A percentile compares a stretch with the other conserved stretches of the same genome.
These are phyloP conservation scores for Candidula unifasciata DNA, from an alignment of 2,888 invertebrate genomes.

Conservation along the genomic window DNA sequence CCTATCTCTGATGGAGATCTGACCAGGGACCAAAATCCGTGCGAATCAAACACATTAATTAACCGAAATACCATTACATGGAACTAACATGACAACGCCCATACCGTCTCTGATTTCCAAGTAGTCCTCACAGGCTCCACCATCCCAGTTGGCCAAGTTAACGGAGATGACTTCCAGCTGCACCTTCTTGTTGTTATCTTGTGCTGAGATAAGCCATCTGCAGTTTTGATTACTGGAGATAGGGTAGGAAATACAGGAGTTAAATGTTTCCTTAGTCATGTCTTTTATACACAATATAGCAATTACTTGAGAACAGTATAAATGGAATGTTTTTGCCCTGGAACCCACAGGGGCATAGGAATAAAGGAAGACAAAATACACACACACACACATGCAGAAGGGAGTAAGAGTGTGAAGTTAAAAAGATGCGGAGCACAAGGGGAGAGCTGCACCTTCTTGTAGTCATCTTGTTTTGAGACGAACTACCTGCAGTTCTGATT, in stretches of 20 bases:
- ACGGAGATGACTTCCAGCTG: slow-evolving; percentile 49
- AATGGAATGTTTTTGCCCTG: too few species aligned
- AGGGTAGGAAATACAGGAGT: neutral
- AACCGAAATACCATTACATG: too few species aligned
- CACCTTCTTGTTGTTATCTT: slow-evolving; percentile 29
- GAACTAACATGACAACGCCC: neutral
- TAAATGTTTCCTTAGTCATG: neutral
- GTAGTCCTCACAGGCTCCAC: slow-evolving; percentile 52
- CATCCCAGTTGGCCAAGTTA: slow-evolving; percentile 51
- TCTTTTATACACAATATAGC: too few species aligned
- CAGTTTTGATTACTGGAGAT: slow-evolving; percentile 40
- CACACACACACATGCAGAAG: too few species aligned
- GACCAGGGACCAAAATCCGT: too few species aligned
- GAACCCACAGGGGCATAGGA: too few species aligned
- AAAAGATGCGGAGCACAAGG: too few species aligned
- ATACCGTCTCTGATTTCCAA: slow-evolving; percentile 52
- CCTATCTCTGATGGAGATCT: too few species aligned
- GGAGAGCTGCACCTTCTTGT: slow-evolving; percentile 48
- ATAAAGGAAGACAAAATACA: too few species aligned
- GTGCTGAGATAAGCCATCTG: slow-evolving; percentile 48
- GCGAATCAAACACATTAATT: too few species aligned
- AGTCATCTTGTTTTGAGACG: slow-evolving; percentile 23
- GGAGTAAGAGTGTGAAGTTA: too few species aligned
- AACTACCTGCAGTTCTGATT: slow-evolving; percentile 50
- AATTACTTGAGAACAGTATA: too few species aligned